Conservation (phyloP, 2,888 invertebrate genomes). For the Andrena flavipes region DNA sequence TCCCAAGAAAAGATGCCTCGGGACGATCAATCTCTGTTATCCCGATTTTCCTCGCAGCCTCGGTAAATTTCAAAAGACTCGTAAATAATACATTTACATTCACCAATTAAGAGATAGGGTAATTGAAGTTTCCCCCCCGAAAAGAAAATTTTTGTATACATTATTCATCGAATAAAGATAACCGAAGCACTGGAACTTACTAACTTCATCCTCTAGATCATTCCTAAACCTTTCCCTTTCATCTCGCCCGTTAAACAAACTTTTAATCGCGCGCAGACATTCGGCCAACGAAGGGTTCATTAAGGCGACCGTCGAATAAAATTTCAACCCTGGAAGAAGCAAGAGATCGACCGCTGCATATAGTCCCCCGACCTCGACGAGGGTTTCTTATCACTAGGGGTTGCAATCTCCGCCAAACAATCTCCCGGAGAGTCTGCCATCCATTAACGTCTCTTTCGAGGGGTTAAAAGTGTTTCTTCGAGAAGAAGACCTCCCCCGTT, state of each 20-base stretch:
- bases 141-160: too few relatives aligned
- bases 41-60: too few relatives aligned
- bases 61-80: neutral
- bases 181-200: neutral
- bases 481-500: neutral
- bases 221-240: neutral
- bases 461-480: neutral
- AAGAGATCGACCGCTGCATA: neutral
- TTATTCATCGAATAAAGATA: too few relatives aligned
- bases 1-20: too few relatives aligned
- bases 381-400: constrained; percentile 7
- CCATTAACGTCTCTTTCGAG: neutral
- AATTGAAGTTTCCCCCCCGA: too few relatives aligned
- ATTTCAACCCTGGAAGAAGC: neutral
- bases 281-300: neutral
- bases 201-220: too few relatives aligned
- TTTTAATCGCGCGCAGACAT: constrained; percentile 20
- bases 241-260: neutral
- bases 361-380: constrained; percentile 2
- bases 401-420: constrained; percentile 15
- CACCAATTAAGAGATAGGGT: too few relatives aligned
- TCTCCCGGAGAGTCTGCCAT: neutral
- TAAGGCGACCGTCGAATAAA: constrained; percentile 8
- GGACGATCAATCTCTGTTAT: too few relatives aligned
- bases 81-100: too few relatives aligned